These are phyloP conservation scores for Octodon degus DNA, from an alignment of 2,113 vertebrate genomes.

Conservation along the genomic window DNA sequence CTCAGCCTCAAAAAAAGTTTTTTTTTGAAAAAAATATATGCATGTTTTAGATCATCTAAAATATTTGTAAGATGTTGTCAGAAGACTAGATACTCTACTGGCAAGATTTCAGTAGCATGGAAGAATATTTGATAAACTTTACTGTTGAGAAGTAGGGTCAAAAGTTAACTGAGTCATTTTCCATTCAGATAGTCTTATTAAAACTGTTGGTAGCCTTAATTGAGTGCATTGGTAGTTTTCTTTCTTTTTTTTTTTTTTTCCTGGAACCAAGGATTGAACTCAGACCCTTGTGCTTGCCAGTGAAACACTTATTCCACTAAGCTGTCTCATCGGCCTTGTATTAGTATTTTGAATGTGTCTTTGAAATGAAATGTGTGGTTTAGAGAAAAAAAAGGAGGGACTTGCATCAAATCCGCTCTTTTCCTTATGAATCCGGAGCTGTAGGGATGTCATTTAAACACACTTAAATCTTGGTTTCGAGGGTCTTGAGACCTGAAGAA, in stretches of 20 bases:
- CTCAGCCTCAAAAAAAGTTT: too few relatives aligned
- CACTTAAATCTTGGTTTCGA: neutral
- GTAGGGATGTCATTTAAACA: neutral
- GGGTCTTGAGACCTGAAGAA: slow-evolving; percentile 25
- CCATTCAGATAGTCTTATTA: slow-evolving; percentile 48
- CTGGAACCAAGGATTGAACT: too few relatives aligned
- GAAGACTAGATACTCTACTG: neutral
- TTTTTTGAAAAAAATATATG: too few relatives aligned
- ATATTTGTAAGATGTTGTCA: too few relatives aligned
- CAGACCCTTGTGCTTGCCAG: too few relatives aligned
- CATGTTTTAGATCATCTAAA: too few relatives aligned
- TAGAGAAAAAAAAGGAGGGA: slow-evolving; percentile 46
- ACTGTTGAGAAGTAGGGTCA: neutral
- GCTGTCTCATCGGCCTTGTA: too few relatives aligned
- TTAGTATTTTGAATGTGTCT: neutral
- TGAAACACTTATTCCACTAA: too few relatives aligned
- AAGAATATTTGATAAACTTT: slow-evolving; percentile 36
- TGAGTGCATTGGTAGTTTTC: too few relatives aligned
- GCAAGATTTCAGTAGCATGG: neutral
- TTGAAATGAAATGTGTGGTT: slow-evolving; percentile 8
- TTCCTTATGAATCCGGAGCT: neutral
- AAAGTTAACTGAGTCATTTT: neutral
- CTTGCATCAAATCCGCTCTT: neutral
- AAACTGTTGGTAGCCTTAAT: slow-evolving; percentile 44
- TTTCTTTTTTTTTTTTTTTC: too few relatives aligned